These are phyloP conservation scores for Hozukius guyotensis DNA, from an alignment of 2,797 vertebrate species.

Conservation along the genomic window DNA sequence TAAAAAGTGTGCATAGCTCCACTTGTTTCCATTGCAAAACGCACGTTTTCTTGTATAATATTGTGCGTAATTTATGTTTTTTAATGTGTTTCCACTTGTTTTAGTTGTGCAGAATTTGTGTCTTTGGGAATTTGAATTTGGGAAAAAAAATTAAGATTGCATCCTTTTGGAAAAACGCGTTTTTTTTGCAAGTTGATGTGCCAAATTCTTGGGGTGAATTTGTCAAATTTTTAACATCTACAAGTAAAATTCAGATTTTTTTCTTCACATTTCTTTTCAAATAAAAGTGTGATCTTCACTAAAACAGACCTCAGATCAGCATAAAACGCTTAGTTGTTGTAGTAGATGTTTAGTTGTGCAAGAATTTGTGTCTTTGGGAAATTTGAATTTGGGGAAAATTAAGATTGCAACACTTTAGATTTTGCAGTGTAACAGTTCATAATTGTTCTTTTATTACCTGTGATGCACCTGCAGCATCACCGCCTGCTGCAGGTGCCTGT, in stretches of 20 bases:
- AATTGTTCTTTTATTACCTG: background rate
- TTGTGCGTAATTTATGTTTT: background rate
- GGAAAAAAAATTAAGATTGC: no score
- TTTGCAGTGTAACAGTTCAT: background rate
- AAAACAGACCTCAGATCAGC: background rate
- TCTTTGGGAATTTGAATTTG: no score
- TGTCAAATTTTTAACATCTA: background rate
- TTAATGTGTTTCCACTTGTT: background rate
- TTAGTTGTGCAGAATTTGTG: no score
- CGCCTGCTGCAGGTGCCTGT: background rate
- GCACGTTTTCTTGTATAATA: background rate
- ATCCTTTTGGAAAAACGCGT: background rate
- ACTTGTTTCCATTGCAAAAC: background rate
- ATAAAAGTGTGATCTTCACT: background rate
- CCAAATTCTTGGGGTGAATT: background rate
- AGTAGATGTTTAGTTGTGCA: background rate
- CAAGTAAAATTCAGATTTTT: background rate
- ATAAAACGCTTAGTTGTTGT: background rate
- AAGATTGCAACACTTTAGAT: rapidly evolving
- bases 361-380: background rate
- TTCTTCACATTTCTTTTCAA: background rate
- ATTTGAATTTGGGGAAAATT: background rate
- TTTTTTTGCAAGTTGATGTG: background rate
- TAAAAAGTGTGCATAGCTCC: background rate
- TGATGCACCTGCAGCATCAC: conserved; percentile 12